A percentile compares a stretch with the other conserved stretches of the same genome.
Evolutionary conservation across 53 echinoderm and acorn worm species (phyloP).

Genomic region (Paracentrotus lividus): DNA sequence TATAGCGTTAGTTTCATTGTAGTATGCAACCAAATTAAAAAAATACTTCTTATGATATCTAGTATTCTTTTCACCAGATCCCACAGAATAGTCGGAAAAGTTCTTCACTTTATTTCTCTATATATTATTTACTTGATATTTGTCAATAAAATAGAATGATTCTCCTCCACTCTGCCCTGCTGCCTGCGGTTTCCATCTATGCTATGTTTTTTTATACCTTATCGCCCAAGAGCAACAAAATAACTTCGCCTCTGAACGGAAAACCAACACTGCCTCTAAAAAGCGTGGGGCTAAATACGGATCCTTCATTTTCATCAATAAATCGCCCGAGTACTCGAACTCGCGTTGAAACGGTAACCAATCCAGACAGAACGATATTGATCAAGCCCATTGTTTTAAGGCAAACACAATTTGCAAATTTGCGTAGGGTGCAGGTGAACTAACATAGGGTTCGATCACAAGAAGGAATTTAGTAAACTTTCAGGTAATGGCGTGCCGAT

Average conservation of each 20-base stretch:
- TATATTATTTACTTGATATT: no score
- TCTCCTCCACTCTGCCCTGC: no score
- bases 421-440: constrained; percentile 65
- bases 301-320: constrained; percentile 51
- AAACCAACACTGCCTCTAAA: neutral
- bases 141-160: no score
- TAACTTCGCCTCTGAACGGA: neutral
- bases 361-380: constrained; percentile 32
- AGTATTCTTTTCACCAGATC: no score
- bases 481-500: constrained; percentile 11
- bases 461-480: constrained; percentile 41
- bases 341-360: constrained; percentile 8
- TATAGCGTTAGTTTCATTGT: no score
- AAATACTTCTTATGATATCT: no score
- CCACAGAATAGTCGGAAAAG: no score
- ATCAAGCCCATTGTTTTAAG: constrained; percentile 64
- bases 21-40: no score
- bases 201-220: neutral
- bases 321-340: neutral
- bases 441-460: constrained; percentile 53
- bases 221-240: neutral
- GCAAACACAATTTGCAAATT: constrained; percentile 71
- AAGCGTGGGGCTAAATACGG: neutral
- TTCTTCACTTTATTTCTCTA: no score
- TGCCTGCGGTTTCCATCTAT: no score